These are phyloP conservation scores for Tinea semifulvella DNA, from an alignment of 2,888 invertebrate genomes.

Conservation along the genomic window DNA sequence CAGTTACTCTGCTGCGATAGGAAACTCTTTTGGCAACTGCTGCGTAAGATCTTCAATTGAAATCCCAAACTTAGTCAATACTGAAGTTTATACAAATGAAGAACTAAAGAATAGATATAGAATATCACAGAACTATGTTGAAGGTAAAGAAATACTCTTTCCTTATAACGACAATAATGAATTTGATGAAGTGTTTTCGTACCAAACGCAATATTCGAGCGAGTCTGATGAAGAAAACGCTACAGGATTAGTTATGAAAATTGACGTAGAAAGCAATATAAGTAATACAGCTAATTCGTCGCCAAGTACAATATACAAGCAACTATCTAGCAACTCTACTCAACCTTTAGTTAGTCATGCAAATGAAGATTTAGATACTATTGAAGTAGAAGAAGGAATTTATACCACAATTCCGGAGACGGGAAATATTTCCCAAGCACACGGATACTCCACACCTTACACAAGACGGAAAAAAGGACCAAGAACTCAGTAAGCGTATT, in stretches of 20 bases:
- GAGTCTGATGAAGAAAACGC: constrained; percentile 33
- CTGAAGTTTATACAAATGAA: constrained; percentile 53
- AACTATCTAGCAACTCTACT: constrained; percentile 39
- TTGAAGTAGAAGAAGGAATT: constrained; percentile 34
- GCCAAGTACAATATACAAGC: constrained; percentile 27
- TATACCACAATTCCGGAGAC: constrained; percentile 29
- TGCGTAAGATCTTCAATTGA: constrained; percentile 49
- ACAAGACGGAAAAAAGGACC: constrained; percentile 29
- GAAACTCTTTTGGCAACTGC: constrained; percentile 31
- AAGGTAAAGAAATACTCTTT: constrained; percentile 36
- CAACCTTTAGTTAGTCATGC: constrained; percentile 33
- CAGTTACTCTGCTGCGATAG: constrained; percentile 55
- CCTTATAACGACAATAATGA: constrained; percentile 14
- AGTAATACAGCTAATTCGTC: constrained; percentile 28
- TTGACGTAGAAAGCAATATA: constrained; percentile 37
- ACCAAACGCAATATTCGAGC: constrained; percentile 28
- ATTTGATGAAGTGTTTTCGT: neutral
- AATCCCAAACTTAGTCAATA: constrained; percentile 44
- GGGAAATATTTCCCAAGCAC: constrained; percentile 21
- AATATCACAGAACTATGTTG: constrained; percentile 54
- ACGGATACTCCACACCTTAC: constrained; percentile 40
- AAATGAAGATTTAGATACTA: constrained; percentile 39
- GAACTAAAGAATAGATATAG: constrained; percentile 52
- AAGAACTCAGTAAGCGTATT: neutral
- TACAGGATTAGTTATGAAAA: constrained; percentile 45